These are phyloP conservation scores for Patella pellucida DNA, from an alignment of 2,888 invertebrate species.

Conservation along the genomic window DNA sequence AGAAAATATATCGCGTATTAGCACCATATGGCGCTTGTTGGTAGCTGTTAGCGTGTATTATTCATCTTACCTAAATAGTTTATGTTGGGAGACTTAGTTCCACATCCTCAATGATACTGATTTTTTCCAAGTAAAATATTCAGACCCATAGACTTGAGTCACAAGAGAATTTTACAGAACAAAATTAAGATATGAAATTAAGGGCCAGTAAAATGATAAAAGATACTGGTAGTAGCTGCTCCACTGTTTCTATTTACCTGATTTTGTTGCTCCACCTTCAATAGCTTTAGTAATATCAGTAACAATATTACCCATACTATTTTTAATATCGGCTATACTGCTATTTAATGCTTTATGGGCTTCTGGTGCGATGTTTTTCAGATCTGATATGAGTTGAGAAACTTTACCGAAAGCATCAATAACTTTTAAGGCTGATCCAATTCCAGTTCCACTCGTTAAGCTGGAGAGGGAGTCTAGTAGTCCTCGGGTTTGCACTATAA, in stretches of 20 bases:
- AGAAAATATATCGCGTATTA: too few species aligned
- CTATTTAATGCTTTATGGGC: neutral
- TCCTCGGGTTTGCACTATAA: neutral
- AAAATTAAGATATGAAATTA: too few species aligned
- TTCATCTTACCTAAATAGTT: too few species aligned
- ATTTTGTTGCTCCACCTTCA: neutral
- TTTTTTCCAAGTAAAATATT: too few species aligned
- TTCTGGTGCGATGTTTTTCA: constrained; percentile 4
- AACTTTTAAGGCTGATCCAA: constrained; percentile 2
- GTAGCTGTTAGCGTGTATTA: too few species aligned
- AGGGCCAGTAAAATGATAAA: too few species aligned
- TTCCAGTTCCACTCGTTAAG: neutral
- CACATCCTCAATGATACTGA: too few species aligned
- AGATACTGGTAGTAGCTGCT: too few species aligned
- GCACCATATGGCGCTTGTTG: too few species aligned
- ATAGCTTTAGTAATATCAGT: neutral
- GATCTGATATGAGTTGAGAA: neutral
- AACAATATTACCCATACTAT: constrained; percentile 2
- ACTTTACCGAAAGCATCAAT: neutral
- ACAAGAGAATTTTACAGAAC: too few species aligned
- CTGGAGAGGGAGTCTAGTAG: neutral
- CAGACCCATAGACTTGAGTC: too few species aligned
- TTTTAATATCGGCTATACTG: constrained; percentile 1
- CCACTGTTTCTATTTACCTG: neutral
- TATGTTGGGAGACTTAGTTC: too few species aligned